phyloP scores from a whole-genome alignment of 2,113 vertebrate species.

The Pseudopipra pipra region DNA sequence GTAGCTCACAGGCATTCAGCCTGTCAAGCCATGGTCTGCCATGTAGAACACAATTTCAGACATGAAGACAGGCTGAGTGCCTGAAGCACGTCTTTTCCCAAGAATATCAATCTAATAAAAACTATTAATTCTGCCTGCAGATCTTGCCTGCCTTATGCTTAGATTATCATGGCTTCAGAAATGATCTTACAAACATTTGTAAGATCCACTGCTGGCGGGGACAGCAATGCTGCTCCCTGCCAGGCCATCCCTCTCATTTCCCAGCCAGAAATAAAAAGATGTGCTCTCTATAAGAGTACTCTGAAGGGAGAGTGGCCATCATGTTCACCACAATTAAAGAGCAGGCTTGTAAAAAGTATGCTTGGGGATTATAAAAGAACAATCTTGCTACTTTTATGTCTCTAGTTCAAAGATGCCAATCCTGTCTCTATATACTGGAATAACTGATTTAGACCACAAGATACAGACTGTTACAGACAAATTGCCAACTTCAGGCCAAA shows the following conservation, averaged over 20 bases:
- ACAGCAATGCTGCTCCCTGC: background rate
- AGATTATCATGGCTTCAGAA: background rate
- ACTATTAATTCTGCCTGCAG: background rate
- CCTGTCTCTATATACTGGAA: background rate
- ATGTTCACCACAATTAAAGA: slow-evolving; percentile 70
- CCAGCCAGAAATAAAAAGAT: slow-evolving; percentile 58
- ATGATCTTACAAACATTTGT: background rate
- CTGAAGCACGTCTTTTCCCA: background rate
- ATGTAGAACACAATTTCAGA: background rate
- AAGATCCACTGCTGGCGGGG: background rate
- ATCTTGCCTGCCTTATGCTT: background rate
- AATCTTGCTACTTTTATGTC: slow-evolving; percentile 49
- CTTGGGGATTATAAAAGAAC: slow-evolving; percentile 64
- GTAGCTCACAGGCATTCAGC: background rate
- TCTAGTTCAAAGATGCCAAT: slow-evolving; percentile 54
- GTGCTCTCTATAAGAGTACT: slow-evolving; percentile 8
- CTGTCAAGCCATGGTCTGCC: background rate
- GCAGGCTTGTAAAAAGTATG: slow-evolving; percentile 65
- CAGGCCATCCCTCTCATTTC: slow-evolving; percentile 20
- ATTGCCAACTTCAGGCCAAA: slow-evolving; percentile 24
- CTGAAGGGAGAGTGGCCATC: slow-evolving; percentile 52
- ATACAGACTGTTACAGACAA: slow-evolving; percentile 47
- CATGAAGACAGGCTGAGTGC: background rate
- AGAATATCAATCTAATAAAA: background rate
- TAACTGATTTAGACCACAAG: slow-evolving; percentile 62